Evolutionary conservation across 2,113 vertebrate genomes (phyloP).

Genomic region (Sporophila hypoxantha): DNA sequence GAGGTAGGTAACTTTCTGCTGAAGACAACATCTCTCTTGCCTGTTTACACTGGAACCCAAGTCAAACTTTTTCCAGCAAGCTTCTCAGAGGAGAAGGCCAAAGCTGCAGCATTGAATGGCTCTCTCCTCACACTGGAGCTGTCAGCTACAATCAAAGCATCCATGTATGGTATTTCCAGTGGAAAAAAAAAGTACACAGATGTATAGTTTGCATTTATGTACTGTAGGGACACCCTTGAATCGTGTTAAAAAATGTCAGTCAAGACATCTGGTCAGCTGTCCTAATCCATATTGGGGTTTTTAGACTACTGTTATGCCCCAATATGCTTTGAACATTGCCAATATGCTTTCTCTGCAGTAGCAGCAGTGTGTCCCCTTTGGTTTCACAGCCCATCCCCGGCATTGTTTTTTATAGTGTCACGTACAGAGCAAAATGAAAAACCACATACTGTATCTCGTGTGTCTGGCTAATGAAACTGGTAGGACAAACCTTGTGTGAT

Average conservation of each 20-base stretch:
- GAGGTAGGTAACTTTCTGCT: background rate
- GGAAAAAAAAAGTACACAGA: slow-evolving; percentile 67
- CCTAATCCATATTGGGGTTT: slow-evolving; percentile 80
- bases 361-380: slow-evolving; percentile 75
- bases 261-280: slow-evolving; percentile 83
- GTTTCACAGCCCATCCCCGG: slow-evolving; percentile 69
- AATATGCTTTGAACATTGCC: slow-evolving; percentile 82
- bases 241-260: slow-evolving; percentile 76
- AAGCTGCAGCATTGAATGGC: background rate
- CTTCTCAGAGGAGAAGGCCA: background rate
- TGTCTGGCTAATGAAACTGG: slow-evolving; percentile 77
- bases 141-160: slow-evolving; percentile 50
- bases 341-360: slow-evolving; percentile 79
- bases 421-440: slow-evolving; percentile 70
- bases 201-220: slow-evolving; percentile 74
- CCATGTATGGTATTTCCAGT: slow-evolving; percentile 53
- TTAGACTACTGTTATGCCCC: slow-evolving; percentile 79
- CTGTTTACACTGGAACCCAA: background rate
- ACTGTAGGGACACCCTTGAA: slow-evolving; percentile 73
- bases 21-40: background rate
- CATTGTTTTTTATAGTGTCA: slow-evolving; percentile 73
- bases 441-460: slow-evolving; percentile 70
- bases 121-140: slow-evolving; percentile 34
- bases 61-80: background rate
- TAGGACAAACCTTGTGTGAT: slow-evolving; percentile 76